Percentiles rank a stretch among this genome's conserved stretches.
Conservation (phyloP, 2,797 vertebrate genomes). For the Mus caroli region DNA sequence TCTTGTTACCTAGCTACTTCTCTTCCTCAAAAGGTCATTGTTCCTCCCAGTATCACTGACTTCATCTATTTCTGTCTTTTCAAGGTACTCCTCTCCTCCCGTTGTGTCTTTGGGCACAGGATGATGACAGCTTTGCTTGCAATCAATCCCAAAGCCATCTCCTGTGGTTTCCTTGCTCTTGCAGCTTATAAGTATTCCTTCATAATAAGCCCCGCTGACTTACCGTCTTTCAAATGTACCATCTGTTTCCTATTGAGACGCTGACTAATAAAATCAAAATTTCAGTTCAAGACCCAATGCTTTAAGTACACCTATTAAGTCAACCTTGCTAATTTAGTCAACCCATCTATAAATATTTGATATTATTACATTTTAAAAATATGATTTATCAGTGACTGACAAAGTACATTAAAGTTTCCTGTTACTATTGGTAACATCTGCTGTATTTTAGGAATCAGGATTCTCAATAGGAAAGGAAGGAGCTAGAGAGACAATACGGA, state of each 20-base stretch:
- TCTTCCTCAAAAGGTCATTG: background rate
- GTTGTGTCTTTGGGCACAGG: background rate
- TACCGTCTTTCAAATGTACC: conserved; percentile 11
- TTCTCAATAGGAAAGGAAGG: background rate
- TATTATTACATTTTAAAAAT: conserved; percentile 18
- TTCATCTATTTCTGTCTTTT: conserved; percentile 2
- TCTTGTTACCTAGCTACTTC: background rate
- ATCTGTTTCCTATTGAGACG: conserved; percentile 25
- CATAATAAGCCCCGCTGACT: background rate
- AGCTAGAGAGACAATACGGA: background rate
- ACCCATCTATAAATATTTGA: background rate
- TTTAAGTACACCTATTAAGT: conserved; percentile 49
- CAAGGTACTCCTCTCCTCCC: background rate
- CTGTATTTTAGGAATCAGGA: background rate
- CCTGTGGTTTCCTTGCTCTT: background rate
- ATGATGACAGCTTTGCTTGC: background rate
- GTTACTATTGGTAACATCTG: background rate
- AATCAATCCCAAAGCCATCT: background rate
- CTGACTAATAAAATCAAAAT: background rate
- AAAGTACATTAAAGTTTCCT: conserved; percentile 20
- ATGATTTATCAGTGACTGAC: conserved; percentile 40
- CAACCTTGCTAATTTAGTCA: conserved; percentile 27
- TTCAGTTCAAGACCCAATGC: conserved; percentile 8
- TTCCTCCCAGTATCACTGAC: background rate
- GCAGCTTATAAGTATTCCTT: background rate